Base-by-base conservation (phyloP, 1,140 invertebrate genomes). In the Acromyrmex echinatior region DNA sequence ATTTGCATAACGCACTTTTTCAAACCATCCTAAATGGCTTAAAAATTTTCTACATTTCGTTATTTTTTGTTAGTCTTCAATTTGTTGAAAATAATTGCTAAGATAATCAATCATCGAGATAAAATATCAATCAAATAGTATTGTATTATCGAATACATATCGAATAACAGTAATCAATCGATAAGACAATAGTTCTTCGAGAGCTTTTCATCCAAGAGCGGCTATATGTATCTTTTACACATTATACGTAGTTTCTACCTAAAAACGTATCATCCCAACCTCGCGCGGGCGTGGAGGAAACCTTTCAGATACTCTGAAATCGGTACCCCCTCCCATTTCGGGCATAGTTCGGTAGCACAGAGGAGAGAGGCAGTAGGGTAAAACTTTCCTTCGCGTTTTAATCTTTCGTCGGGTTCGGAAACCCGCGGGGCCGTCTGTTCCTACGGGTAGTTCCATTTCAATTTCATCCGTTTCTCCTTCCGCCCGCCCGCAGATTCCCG, bases 361-460 rank as follows among this genome's bases (percentile, higher is more conserved):
- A 25, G 31, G 31, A 28, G 84, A 74, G 82, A 39, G 16, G 79
- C 10, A 45, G 65, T 21, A 21, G 70, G 56, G 80, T 68, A 78
- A 88, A 93, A 94, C 90, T 93, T 93, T 93, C 90, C 92, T 93
- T 93, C 90, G 91, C 92, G 92, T 93, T 94, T 94, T 93, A 94
- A 94, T 94, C 93, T 94, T 94, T 94, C 92, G 76, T 58, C 82
- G 74, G 88, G 90, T 88, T 94, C 86, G 92, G 91, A 92, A 93
- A 93, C 92, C 93, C 93, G 93, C 92, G 91, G 93, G 92, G 92
- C 86, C 91, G 92, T 92, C 92, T 92, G 90, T 89, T 93, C 91
- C 92, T 92, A 91, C 92, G 90, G 92, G 89, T 94, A 93, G 94
- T 94, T 94, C 92, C 93, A 94, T 94, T 94, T 93, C 93, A 94